Evolutionary conservation across 2,113 vertebrate genomes (phyloP).

Genomic region (Trinectes maculatus): DNA sequence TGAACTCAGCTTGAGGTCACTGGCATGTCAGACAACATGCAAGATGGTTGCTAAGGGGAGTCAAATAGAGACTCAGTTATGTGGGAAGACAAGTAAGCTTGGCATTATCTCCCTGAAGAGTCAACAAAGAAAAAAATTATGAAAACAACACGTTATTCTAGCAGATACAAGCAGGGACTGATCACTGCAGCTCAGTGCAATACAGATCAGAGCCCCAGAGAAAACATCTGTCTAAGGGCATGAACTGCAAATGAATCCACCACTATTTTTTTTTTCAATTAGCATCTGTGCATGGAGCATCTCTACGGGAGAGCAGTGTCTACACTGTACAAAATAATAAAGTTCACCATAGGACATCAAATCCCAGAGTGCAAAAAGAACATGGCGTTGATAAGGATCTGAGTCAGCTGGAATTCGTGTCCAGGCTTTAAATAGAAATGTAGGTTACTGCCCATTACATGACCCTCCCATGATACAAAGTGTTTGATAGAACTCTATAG

Average conservation of each 20-base stretch:
- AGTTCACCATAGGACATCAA: slow-evolving; percentile 39
- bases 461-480: not conserved
- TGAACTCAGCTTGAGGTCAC: slow-evolving; percentile 57
- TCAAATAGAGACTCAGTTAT: slow-evolving; percentile 26
- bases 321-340: slow-evolving; percentile 4
- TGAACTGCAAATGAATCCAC: slow-evolving; percentile 26
- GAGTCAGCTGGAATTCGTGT: not conserved
- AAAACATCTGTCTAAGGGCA: slow-evolving; percentile 23
- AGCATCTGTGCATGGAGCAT: slow-evolving; percentile 16
- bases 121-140: slow-evolving; percentile 32
- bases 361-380: slow-evolving; percentile 19
- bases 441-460: not conserved
- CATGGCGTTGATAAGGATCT: slow-evolving; percentile 28
- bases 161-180: not conserved
- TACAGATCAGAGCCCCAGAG: slow-evolving; percentile 29
- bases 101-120: slow-evolving; percentile 19
- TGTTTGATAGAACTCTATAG: not conserved
- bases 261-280: slow-evolving; percentile 43
- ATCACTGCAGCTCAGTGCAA: slow-evolving; percentile 28
- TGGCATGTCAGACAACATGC: slow-evolving; percentile 45
- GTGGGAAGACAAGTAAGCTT: slow-evolving; percentile 6
- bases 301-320: slow-evolving; percentile 8
- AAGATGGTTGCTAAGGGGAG: slow-evolving; percentile 47
- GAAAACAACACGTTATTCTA: slow-evolving; percentile 38
- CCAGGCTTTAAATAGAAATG: slow-evolving; percentile 23